phyloP scores from a whole-genome alignment of 1,140 invertebrate species.

The Drosophila leontia region DNA sequence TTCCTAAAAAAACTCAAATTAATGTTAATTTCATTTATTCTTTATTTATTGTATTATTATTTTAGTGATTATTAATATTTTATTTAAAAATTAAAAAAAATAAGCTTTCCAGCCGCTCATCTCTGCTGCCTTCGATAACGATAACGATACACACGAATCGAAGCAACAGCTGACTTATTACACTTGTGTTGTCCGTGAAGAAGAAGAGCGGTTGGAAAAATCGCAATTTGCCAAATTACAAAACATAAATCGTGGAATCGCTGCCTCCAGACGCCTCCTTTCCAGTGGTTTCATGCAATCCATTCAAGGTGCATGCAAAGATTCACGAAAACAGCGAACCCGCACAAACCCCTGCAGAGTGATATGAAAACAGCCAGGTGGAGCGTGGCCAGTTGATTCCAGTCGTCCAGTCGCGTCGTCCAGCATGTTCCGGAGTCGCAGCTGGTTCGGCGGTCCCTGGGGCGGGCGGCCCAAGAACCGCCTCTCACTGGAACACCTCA shows the following conservation, averaged over 20 bases:
- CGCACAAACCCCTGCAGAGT: neutral
- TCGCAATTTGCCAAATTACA: constrained; percentile 49
- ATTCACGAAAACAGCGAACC: neutral
- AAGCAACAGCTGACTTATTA: constrained; percentile 69
- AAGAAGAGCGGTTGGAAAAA: constrained; percentile 64
- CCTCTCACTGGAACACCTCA: constrained; percentile 97
- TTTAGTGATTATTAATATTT: neutral
- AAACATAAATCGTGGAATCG: constrained; percentile 28
- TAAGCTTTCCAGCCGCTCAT: neutral
- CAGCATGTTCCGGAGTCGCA: constrained; percentile 93
- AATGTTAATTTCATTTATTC: neutral
- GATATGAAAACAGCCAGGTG: constrained; percentile 35
- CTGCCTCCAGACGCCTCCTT: neutral
- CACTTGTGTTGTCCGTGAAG: constrained; percentile 52
- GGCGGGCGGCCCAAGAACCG: constrained; percentile 96
- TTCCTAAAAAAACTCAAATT: neutral
- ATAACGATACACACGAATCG: constrained; percentile 16
- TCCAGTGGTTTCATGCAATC: neutral
- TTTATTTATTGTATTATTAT: too few relatives aligned
- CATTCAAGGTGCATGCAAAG: constrained; percentile 1
- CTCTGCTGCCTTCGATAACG: constrained; percentile 21
- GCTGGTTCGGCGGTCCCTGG: constrained; percentile 94
- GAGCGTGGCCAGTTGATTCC: constrained; percentile 27
- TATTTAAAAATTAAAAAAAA: neutral
- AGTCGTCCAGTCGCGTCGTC: constrained; percentile 6